A percentile compares a stretch with the other conserved stretches of the same genome.
These are phyloP conservation scores for Dunckerocampus dactyliophorus DNA, from an alignment of 2,113 vertebrate species.

Conservation along the genomic window DNA sequence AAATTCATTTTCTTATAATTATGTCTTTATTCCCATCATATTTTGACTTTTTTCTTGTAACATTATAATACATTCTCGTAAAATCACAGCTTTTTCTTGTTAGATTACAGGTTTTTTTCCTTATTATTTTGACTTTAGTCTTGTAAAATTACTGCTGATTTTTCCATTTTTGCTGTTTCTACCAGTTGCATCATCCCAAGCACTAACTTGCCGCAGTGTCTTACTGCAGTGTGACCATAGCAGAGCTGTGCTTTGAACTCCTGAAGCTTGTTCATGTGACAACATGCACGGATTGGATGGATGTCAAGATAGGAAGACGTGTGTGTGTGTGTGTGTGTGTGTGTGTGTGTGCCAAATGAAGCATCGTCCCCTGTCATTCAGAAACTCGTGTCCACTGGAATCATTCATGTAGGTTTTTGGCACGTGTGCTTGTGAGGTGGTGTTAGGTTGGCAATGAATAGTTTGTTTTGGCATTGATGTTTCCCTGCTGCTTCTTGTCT, in stretches of 20 bases:
- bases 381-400: too few species aligned
- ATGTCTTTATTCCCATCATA: too few species aligned
- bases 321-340: too few species aligned
- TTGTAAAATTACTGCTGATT: too few species aligned
- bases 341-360: constrained; percentile 4
- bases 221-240: constrained; percentile 70
- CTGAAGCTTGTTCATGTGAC: constrained; percentile 27
- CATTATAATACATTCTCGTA: too few species aligned
- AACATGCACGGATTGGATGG: constrained; percentile 8
- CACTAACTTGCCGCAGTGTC: constrained; percentile 62
- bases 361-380: not conserved
- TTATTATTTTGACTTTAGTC: too few species aligned
- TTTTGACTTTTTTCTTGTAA: too few species aligned
- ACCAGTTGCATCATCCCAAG: constrained; percentile 72
- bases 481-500: not conserved
- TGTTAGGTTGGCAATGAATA: not conserved
- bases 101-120: too few species aligned
- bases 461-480: not conserved
- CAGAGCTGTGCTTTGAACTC: constrained; percentile 48
- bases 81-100: too few species aligned
- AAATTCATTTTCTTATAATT: too few species aligned
- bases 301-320: constrained; percentile 18
- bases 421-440: not conserved
- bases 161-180: constrained; percentile 13
- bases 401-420: not conserved